phyloP scores from a whole-genome alignment of 2,797 vertebrate species.

The Tenualosa ilisha region DNA sequence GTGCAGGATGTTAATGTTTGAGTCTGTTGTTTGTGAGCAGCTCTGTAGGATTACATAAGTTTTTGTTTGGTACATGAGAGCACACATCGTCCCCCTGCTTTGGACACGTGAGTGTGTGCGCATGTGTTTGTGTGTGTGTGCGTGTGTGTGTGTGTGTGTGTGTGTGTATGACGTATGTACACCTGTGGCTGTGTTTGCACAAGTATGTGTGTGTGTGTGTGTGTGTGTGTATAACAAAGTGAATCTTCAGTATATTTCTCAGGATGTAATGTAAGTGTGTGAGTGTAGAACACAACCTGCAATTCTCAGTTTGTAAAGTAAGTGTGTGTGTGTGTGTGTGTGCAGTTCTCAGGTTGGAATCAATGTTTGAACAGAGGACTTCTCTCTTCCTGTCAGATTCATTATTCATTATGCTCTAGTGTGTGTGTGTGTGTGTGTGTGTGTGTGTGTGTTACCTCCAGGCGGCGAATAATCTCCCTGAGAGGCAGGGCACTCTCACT shows the following conservation, averaged over 20 bases:
- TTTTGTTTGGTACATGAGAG: neutral
- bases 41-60: neutral
- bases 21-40: neutral
- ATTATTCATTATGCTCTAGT: no score
- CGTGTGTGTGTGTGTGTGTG: neutral
- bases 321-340: neutral
- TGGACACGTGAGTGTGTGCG: neutral
- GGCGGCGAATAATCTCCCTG: conserved; percentile 90
- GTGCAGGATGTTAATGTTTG: conserved; percentile 2
- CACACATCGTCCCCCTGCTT: neutral
- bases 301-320: no score
- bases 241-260: no score
- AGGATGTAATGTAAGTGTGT: no score
- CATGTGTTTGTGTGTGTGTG: no score
- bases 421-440: neutral
- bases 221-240: no score
- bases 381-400: no score
- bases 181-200: no score
- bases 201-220: no score
- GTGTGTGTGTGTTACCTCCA: conserved; percentile 78
- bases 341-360: neutral
- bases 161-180: no score
- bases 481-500: conserved; percentile 86
- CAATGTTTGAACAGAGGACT: no score
- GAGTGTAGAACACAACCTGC: no score